A percentile compares a stretch with the other conserved stretches of the same genome.
phyloP scores from a whole-genome alignment of 2,797 vertebrate species.

The Silurus aristotelis region DNA sequence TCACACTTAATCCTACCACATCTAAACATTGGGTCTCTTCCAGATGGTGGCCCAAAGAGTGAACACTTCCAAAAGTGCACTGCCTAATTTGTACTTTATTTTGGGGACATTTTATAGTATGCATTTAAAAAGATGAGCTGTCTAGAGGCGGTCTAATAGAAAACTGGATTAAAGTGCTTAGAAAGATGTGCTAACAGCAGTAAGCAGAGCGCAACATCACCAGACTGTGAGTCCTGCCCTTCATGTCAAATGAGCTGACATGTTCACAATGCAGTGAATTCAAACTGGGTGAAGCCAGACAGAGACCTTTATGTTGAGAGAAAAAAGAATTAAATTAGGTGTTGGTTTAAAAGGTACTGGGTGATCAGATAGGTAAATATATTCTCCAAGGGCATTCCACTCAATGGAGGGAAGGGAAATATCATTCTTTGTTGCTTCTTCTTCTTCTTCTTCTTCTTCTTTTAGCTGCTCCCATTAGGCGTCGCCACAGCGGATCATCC shows the following conservation, averaged over 20 bases:
- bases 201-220: conserved; percentile 35
- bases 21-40: conserved; percentile 31
- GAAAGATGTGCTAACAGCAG: conserved; percentile 34
- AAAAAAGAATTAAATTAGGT: conserved; percentile 25
- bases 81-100: conserved; percentile 50
- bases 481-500: no score
- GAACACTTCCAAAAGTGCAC: conserved; percentile 41
- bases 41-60: conserved; percentile 53
- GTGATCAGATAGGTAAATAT: conserved; percentile 26
- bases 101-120: conserved; percentile 49
- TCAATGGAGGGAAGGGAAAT: not conserved
- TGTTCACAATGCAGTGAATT: conserved; percentile 24
- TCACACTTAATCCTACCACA: conserved; percentile 47
- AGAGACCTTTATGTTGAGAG: conserved; percentile 21
- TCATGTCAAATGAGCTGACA: conserved; percentile 35
- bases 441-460: no score
- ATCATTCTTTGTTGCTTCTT: conserved; percentile 8
- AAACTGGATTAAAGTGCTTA: conserved; percentile 55
- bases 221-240: conserved; percentile 35
- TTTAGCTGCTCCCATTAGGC: no score
- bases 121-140: conserved; percentile 59
- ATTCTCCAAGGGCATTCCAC: conserved; percentile 30
- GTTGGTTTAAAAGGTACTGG: conserved; percentile 26
- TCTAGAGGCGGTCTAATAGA: conserved; percentile 42
- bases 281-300: conserved; percentile 19